Evolutionary conservation across 2,888 invertebrate genomes (phyloP), one percentile per base, ranked within the genome.

Genomic region (Pachydiplax longipennis): DNA sequence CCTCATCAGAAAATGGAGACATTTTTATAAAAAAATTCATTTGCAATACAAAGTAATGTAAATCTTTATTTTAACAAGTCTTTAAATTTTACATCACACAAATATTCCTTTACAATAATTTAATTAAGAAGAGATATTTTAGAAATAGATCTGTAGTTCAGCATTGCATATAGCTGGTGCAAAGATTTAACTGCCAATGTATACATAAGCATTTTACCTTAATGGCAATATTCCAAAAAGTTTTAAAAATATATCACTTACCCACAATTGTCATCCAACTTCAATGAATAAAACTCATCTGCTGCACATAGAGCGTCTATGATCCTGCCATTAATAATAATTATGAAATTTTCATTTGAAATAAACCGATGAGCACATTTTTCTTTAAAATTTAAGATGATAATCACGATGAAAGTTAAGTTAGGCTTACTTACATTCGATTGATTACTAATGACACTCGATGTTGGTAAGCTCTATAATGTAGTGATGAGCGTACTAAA

Each of bases 381-480:
- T 90, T 61, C 1, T 31, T 44, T 37, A 40, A 61, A 31, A 31
- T 15, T 1, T 61, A 18, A 15, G 5, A 61, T 61, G 15, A n/a
- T 18, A 25, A n/a, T 61, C 12, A 65, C 65, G 8, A 65, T 65
- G 8, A 4, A 18, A 61, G 10, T 1, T 1, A 22, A 61, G 5
- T 61, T 61, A n/a, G 22, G 61, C n/a, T n/a, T n/a, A 93, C 94
- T 93, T 93, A 94, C 95, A 95, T 95, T 81, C 92, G 92, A 92
- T 95, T 95, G 35, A 94, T 92, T 25, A 94, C 93, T 91, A 93
- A 92, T n/a, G 92, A 92, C 12, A 94, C 93, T 73, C 94, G 93
- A 91, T 95, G 94, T 92, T 94, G 94, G 92, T 96, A 96, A 4
- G 95, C 95, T 4, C 93, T 91, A 1, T 93, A 91, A 91, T 95